These are phyloP conservation scores for Spea multiplicata DNA, from an alignment of 2,113 vertebrate species.

Conservation along the genomic window DNA sequence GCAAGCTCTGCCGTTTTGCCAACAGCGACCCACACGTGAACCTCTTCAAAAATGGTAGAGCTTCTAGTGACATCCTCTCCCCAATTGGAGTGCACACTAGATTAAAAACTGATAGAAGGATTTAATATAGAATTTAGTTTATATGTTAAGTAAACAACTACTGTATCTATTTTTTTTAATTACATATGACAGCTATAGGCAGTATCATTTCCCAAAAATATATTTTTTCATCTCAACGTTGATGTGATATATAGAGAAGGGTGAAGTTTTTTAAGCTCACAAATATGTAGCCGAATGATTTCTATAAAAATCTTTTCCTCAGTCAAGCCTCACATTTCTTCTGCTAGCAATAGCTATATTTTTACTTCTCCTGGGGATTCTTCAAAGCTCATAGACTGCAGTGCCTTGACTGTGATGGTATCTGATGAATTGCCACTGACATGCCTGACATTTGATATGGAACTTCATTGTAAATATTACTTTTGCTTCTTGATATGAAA, in stretches of 20 bases:
- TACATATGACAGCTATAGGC: too few relatives aligned
- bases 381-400: constrained; percentile 41
- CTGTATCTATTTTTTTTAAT: too few relatives aligned
- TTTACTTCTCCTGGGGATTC: constrained; percentile 34
- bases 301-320: constrained; percentile 22
- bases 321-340: constrained; percentile 29
- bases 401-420: constrained; percentile 39
- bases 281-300: neutral
- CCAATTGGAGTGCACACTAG: too few relatives aligned
- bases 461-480: constrained; percentile 46
- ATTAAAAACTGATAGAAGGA: too few relatives aligned
- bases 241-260: neutral
- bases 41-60: too few relatives aligned
- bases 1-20: too few relatives aligned
- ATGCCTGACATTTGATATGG: constrained; percentile 45
- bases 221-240: too few relatives aligned
- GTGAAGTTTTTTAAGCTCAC: neutral
- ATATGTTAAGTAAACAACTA: too few relatives aligned
- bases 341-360: constrained; percentile 30
- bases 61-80: too few relatives aligned
- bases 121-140: too few relatives aligned
- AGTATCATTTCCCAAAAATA: too few relatives aligned
- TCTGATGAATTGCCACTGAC: constrained; percentile 47
- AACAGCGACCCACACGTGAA: too few relatives aligned
- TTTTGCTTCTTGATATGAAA: constrained; percentile 41